Conservation (phyloP, 2,113 vertebrate genomes). For the Cochlearius cochlearius region DNA sequence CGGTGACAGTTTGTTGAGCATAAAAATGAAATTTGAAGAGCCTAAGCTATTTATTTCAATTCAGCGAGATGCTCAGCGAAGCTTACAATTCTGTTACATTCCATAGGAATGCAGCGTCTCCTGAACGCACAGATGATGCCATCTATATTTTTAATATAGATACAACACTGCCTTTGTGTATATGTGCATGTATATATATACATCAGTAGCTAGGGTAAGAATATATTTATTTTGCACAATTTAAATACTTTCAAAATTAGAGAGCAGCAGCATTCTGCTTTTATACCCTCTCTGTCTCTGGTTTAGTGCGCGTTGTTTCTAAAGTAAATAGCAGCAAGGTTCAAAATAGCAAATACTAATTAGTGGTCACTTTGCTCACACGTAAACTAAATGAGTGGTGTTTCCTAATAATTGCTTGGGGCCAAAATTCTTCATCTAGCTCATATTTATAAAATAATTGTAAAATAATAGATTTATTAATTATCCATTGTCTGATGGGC, state of each 20-base stretch:
- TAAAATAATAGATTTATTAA: neutral
- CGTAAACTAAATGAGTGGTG: neutral
- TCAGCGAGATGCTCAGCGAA: neutral
- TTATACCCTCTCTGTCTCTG: neutral
- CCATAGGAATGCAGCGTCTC: neutral
- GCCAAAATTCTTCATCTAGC: neutral
- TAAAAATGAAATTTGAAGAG: constrained; percentile 65
- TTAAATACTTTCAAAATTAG: neutral
- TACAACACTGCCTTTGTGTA: neutral
- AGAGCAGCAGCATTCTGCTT: neutral
- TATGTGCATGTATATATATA: neutral
- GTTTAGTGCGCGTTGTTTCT: neutral
- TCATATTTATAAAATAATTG: neutral
- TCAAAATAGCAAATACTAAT: neutral
- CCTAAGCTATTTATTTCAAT: constrained; percentile 64
- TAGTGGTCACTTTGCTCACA: neutral
- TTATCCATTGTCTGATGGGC: neutral
- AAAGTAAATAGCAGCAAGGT: neutral
- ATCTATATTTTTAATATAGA: neutral
- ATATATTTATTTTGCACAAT: neutral
- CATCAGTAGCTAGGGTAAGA: neutral
- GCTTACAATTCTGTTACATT: neutral
- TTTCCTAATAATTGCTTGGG: neutral
- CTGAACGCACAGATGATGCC: neutral
- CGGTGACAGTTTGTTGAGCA: constrained; percentile 44